Evolutionary conservation across 92 coral and sea anemone genomes (phyloP).

Genomic region (Zoanthus sansibaricus): DNA sequence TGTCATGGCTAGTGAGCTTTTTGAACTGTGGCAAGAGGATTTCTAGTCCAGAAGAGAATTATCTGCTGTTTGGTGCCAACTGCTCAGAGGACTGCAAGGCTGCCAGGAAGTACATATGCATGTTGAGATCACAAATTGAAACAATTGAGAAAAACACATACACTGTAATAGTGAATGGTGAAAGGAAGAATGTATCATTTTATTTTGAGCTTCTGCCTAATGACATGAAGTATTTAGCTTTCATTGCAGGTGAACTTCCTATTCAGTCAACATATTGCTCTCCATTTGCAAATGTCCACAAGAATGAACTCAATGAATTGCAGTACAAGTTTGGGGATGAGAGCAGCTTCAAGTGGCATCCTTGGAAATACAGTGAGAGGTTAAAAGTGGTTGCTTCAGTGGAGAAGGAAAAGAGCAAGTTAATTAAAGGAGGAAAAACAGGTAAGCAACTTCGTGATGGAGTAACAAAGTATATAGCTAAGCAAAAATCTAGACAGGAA

Average conservation of each 20-base stretch:
- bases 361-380: slow-evolving; percentile 41
- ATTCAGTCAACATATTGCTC: slow-evolving; percentile 47
- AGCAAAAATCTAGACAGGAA: slow-evolving; percentile 14
- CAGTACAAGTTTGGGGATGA: slow-evolving; percentile 32
- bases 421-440: background rate
- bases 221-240: slow-evolving; percentile 48
- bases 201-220: slow-evolving; percentile 28
- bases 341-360: slow-evolving; percentile 40
- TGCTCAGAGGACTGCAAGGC: slow-evolving; percentile 25
- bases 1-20: slow-evolving; percentile 46
- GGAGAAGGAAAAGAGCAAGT: background rate
- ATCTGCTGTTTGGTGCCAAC: slow-evolving; percentile 23
- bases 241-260: slow-evolving; percentile 36
- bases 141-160: background rate
- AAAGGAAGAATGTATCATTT: slow-evolving; percentile 9
- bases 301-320: slow-evolving; percentile 3
- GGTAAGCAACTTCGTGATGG: background rate
- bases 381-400: slow-evolving; percentile 47
- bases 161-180: slow-evolving; percentile 18
- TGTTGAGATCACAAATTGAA: background rate
- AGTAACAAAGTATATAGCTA: slow-evolving; percentile 5
- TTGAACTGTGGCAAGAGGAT: slow-evolving; percentile 30
- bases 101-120: background rate
- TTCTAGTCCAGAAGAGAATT: slow-evolving; percentile 1
- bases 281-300: slow-evolving; percentile 47